phyloP scores from a whole-genome alignment of 2,113 vertebrate species.

The Semnornis frantzii region DNA sequence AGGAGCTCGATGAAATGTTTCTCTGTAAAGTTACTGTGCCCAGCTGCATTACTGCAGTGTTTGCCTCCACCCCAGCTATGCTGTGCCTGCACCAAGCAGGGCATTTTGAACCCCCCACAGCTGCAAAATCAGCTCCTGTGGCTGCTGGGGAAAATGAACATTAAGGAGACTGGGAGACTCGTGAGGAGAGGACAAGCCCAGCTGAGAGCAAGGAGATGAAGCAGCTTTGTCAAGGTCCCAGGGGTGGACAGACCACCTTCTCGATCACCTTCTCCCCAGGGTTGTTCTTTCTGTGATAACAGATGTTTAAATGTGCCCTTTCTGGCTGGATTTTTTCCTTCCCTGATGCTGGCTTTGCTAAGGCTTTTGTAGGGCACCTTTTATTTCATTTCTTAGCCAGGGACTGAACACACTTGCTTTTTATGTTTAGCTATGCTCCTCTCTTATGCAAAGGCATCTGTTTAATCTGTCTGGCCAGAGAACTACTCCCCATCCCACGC shows the following conservation, averaged over 20 bases:
- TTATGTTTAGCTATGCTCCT: background rate
- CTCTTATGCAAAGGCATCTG: background rate
- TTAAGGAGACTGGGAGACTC: background rate
- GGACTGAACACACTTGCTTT: background rate
- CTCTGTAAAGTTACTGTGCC: background rate
- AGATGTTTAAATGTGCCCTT: background rate
- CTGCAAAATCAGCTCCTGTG: background rate
- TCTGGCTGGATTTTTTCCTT: background rate
- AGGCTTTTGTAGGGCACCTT: background rate
- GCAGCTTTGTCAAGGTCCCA: background rate
- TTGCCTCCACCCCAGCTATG: background rate
- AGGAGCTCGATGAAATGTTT: background rate
- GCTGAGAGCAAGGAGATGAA: background rate
- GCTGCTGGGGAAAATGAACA: background rate
- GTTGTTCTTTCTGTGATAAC: background rate
- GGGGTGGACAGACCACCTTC: background rate
- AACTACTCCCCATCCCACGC: background rate
- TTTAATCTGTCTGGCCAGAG: background rate
- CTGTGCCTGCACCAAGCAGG: background rate
- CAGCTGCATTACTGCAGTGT: background rate
- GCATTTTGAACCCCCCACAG: background rate
- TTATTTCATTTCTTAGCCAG: background rate
- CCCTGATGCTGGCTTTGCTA: background rate
- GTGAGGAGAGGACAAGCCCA: background rate
- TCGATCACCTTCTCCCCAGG: background rate